These are phyloP conservation scores for Drosophila pseudoobscura DNA, from an alignment of 1,140 invertebrate species.

Conservation along the genomic window DNA sequence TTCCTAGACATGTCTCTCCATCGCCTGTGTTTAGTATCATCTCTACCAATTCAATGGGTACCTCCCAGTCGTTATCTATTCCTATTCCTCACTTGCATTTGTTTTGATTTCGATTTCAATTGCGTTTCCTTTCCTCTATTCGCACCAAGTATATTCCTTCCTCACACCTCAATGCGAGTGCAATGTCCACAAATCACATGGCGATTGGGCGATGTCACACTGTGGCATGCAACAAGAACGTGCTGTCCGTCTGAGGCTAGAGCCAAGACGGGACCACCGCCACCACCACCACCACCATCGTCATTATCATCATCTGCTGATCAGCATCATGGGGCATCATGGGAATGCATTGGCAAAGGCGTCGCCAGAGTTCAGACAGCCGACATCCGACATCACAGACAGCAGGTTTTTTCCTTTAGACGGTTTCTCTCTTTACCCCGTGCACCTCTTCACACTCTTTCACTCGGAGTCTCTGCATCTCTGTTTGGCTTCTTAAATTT, in stretches of 20 bases:
- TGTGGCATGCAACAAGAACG: slow-evolving; percentile 70
- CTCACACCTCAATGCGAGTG: slow-evolving; percentile 33
- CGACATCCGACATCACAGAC: slow-evolving; percentile 29
- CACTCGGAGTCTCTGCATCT: not conserved
- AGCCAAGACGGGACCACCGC: slow-evolving; percentile 27
- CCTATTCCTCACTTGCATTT: slow-evolving; percentile 32
- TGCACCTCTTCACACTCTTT: too few species aligned
- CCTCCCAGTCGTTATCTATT: not conserved
- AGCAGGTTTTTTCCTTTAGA: slow-evolving; percentile 57
- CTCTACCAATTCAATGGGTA: not conserved
- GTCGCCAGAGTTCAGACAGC: slow-evolving; percentile 61
- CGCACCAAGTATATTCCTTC: slow-evolving; percentile 3
- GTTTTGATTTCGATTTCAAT: slow-evolving; percentile 71
- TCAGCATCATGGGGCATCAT: slow-evolving; percentile 13
- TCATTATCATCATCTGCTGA: slow-evolving; percentile 35
- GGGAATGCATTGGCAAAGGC: slow-evolving; percentile 66
- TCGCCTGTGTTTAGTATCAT: too few species aligned
- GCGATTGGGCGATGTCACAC: slow-evolving; percentile 53
- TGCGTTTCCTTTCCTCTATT: slow-evolving; percentile 33
- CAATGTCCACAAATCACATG: slow-evolving; percentile 70
- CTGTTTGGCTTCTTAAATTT: slow-evolving; percentile 23
- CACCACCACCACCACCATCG: slow-evolving; percentile 8
- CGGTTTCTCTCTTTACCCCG: slow-evolving; percentile 14
- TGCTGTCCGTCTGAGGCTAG: slow-evolving; percentile 30
- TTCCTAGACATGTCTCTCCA: too few species aligned